A percentile compares a stretch with the other conserved stretches of the same genome.
Conservation (phyloP, 2,113 vertebrate species). For the Steatornis caripensis region DNA sequence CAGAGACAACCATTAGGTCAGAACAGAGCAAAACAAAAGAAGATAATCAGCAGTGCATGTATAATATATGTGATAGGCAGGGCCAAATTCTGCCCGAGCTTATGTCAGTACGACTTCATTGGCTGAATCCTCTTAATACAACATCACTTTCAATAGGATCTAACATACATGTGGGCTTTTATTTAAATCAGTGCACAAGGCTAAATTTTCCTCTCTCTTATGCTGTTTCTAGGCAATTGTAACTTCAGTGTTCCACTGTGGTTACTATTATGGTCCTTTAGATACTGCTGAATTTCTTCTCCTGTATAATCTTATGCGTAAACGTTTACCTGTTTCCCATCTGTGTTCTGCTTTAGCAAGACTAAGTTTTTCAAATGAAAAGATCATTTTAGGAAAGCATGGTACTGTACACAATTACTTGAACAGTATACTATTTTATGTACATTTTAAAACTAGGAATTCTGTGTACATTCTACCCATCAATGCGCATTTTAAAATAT, state of each 20-base stretch:
- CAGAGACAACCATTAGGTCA: neutral
- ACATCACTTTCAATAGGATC: neutral
- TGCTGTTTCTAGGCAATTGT: neutral
- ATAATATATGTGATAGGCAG: neutral
- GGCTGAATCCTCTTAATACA: constrained; percentile 1
- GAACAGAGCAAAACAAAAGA: neutral
- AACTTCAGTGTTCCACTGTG: neutral
- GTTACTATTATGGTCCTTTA: neutral
- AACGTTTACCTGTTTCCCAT: neutral
- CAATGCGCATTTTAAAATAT: neutral
- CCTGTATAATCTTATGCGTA: neutral
- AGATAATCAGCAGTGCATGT: neutral
- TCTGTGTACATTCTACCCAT: neutral
- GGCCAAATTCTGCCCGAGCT: neutral
- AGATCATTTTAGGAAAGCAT: neutral
- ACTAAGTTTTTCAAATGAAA: neutral
- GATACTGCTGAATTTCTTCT: neutral
- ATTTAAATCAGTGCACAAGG: neutral
- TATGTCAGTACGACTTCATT: neutral
- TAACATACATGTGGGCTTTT: neutral
- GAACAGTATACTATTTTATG: neutral
- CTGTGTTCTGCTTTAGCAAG: neutral
- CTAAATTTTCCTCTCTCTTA: neutral
- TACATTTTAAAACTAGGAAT: neutral
- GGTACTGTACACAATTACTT: neutral